Base-by-base conservation (phyloP, 2,888 invertebrate genomes). In the Diaphora mendica region DNA sequence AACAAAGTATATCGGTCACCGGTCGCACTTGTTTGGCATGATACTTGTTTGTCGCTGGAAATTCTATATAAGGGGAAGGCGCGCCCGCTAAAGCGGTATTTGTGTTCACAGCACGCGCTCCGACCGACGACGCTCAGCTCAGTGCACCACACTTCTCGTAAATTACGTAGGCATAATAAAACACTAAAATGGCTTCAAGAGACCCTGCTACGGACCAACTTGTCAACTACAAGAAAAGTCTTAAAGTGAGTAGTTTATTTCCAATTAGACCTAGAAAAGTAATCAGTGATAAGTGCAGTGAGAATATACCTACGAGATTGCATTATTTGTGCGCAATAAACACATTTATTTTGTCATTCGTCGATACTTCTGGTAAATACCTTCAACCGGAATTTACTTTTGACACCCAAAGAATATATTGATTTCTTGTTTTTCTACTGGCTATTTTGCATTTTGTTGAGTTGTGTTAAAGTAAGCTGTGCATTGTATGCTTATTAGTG, bases 121-220 rank as follows among this genome's bases (percentile, higher is more conserved):
- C 30, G 62, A 5, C 86, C 30, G 62, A 5, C 26, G n/a, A n/a
- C n/a, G n/a, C n/a, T n/a, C n/a, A n/a, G 62, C 59, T 70, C 62
- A 26, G 42, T 42, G 62, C 26, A 20, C 62, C 30, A 35, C 59
- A n/a, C 20, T 23, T 23, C 35, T 55, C 55, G 39, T 30, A 55
- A 30, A 42, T 66, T 72, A 71, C 71, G 69, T 67, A 77, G 79
- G 76, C 71, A 71, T 65, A 77, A 72, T 59, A 35, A 68, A 71
- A 71, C 68, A 75, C 72, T 75, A 86, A 87, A 82, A 91, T 91
- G 91, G 88, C 96, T 81, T 93, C 93, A 78, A 96, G 97, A 80
- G 96, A 97, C 82, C 96, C 97, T 69, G 96, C 97, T 39, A 85
- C 96, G 62, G 96, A 97, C 82, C 97, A 97, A 90, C 94, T 97